Evolutionary conservation across 92 coral and sea anemone species (phyloP).

Genomic region (Epizoanthus stellaris): DNA sequence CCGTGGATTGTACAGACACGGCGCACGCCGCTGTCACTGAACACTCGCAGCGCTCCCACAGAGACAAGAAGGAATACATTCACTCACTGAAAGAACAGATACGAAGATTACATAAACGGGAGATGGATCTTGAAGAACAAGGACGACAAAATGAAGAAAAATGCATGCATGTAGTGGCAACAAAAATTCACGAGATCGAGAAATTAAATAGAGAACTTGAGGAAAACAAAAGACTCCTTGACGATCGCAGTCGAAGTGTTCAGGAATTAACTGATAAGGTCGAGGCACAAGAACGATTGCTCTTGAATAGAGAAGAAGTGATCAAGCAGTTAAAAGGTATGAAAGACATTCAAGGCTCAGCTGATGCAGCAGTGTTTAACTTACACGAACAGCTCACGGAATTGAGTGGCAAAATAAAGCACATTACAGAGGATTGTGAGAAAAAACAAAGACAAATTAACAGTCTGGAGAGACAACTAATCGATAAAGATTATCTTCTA

Average conservation of each 20-base stretch:
- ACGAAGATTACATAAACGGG: conserved; percentile 17
- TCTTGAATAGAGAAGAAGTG: conserved; percentile 59
- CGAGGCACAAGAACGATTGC: conserved; percentile 62
- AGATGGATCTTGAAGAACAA: conserved; percentile 55
- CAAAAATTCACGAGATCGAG: conserved; percentile 57
- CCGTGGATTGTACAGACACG: background rate
- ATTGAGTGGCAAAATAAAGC: conserved; percentile 18
- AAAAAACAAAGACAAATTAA: conserved; percentile 36
- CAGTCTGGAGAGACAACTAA: conserved; percentile 27
- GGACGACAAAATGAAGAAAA: conserved; percentile 67
- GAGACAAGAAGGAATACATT: conserved; percentile 4
- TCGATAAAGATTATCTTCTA: conserved; percentile 29
- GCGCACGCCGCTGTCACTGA: too few relatives aligned
- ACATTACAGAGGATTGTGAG: conserved; percentile 56
- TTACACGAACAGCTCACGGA: conserved; percentile 56
- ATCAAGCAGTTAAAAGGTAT: conserved; percentile 57
- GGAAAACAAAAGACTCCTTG: conserved; percentile 50
- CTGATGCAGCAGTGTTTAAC: conserved; percentile 54
- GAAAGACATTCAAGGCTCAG: conserved; percentile 56
- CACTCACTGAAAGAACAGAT: conserved; percentile 39
- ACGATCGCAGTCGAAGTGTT: conserved; percentile 49
- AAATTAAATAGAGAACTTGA: conserved; percentile 49
- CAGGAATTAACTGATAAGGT: conserved; percentile 58
- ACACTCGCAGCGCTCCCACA: background rate
- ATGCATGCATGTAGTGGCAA: conserved; percentile 63